A percentile compares a stretch with the other conserved stretches of the same genome.
These are phyloP conservation scores for Takifugu flavidus DNA, from an alignment of 2,113 vertebrate genomes.

Conservation along the genomic window DNA sequence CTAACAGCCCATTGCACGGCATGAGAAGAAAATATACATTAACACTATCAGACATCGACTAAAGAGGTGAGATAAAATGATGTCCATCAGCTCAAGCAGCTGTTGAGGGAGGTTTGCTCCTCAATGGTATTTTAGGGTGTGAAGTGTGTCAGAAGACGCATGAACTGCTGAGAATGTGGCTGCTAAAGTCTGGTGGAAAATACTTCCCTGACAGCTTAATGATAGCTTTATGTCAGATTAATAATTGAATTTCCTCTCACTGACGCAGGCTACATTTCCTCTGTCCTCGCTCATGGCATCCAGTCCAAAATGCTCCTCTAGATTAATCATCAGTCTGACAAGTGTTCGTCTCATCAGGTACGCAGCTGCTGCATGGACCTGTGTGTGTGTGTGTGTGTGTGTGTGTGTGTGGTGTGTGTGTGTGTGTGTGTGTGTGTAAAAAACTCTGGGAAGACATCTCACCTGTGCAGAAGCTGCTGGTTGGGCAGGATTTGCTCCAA, in stretches of 20 bases:
- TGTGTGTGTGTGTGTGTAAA: no score
- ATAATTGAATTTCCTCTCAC: conserved; percentile 65
- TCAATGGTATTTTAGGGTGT: conserved; percentile 38
- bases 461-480: conserved; percentile 93
- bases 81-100: conserved; percentile 19
- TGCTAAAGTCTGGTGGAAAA: conserved; percentile 59
- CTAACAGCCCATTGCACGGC: background rate
- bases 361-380: no score
- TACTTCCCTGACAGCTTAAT: conserved; percentile 63
- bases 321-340: conserved; percentile 14
- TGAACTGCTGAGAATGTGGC: conserved; percentile 44
- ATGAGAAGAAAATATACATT: background rate
- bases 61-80: conserved; percentile 31
- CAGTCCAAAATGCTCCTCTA: conserved; percentile 16
- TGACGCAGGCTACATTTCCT: conserved; percentile 51
- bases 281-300: conserved; percentile 7
- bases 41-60: conserved; percentile 4
- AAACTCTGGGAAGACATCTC: background rate
- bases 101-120: conserved; percentile 22
- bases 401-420: no score
- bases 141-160: conserved; percentile 43
- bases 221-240: conserved; percentile 57
- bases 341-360: background rate
- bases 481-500: conserved; percentile 95
- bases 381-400: no score